Evolutionary conservation across 2,797 vertebrate genomes (phyloP).

Genomic region (Mus minutoides): DNA sequence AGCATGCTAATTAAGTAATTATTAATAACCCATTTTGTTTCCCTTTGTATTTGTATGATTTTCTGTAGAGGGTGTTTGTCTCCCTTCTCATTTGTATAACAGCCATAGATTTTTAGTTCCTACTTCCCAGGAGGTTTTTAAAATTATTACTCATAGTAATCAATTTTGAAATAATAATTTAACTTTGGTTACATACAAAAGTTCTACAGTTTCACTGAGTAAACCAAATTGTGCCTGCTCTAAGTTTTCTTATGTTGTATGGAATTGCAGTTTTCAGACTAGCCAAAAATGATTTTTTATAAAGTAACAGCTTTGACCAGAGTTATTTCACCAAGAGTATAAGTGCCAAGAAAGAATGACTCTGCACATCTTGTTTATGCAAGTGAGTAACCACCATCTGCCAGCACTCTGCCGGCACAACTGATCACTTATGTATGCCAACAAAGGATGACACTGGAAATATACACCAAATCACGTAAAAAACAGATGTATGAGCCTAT

Average conservation of each 20-base stretch:
- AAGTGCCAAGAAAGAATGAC: constrained; percentile 2
- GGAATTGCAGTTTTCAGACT: neutral
- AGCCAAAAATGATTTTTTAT: neutral
- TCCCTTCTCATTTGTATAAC: neutral
- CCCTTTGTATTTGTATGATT: neutral
- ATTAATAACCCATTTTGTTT: neutral
- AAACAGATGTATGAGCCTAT: neutral
- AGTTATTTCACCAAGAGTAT: neutral
- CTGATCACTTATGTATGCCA: constrained; percentile 3
- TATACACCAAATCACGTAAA: neutral
- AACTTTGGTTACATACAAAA: neutral
- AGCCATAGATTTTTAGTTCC: neutral
- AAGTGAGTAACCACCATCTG: neutral
- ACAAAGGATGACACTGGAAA: neutral
- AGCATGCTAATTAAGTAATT: neutral
- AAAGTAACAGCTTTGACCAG: neutral
- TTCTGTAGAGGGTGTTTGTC: neutral
- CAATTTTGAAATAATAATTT: neutral
- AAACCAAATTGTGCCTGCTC: neutral
- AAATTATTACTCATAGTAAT: neutral
- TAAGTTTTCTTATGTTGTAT: neutral
- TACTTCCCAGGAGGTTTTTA: neutral
- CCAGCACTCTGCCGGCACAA: neutral
- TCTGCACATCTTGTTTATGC: constrained; percentile 2
- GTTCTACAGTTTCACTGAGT: neutral